Evolutionary conservation across 2,797 vertebrate genomes (phyloP), one percentile per base, ranked within the genome.

Genomic region (Megaceryle alcyon): DNA sequence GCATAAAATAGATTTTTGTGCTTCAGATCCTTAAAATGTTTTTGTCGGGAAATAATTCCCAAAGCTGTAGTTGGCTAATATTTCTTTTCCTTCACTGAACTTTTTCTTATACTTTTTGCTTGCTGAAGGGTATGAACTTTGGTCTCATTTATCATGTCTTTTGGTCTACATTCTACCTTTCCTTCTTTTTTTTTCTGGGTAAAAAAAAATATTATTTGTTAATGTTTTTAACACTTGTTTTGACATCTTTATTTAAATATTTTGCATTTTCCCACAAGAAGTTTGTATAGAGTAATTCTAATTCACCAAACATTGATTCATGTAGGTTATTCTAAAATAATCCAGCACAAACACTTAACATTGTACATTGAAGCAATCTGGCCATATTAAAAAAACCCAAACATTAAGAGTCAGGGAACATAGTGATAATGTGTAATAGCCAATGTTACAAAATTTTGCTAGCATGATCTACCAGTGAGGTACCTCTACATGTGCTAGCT

Each of bases 1-100:
- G 51, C 63, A 86, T 22, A 73, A 88, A 91, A 88, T 46, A 80
- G 72, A 88, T 89, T 92, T 92, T 92, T 88, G 41, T 90, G 83
- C 82, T 94, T 91, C 89, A 71, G 71, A 76, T 71, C 57, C 60
- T 80, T 71, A 69, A 84, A 94, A 91, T 28, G 10, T 23, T 81
- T 93, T 95, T 82, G 39, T 71, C 2, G 1, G 49, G 33, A 80
- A 92, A 75, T 77, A 81, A 94, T 88, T 94, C 88, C 60, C 88
- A 92, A 54, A 64, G 72, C 66, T 73, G 6, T 9, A 48, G 88
- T 70, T 82, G 22, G 43, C 16, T 79, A 79, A 54, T 64, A 71
- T 86, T 89, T 84, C 69, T 90, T 91, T 87, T 48, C 20, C 22
- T 65, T 77, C 66, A 43, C 17, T 66, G 22, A 94, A 79, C 26